These are phyloP conservation scores for Nannoperca obscura DNA, from an alignment of 2,797 vertebrate species.

Conservation along the genomic window DNA sequence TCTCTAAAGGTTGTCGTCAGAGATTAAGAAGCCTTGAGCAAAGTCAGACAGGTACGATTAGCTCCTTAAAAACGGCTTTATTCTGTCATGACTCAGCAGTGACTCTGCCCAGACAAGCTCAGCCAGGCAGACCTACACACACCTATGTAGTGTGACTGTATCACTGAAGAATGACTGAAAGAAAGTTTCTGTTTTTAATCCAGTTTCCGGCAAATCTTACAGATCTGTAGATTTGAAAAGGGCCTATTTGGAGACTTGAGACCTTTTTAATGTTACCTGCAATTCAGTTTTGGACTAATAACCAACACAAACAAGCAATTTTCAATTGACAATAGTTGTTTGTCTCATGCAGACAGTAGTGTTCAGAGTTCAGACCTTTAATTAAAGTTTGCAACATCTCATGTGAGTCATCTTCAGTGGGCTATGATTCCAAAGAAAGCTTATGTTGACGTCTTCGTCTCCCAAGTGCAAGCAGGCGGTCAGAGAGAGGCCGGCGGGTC, in stretches of 20 bases:
- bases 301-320: not conserved
- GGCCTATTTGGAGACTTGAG: not conserved
- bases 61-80: slow-evolving; percentile 10
- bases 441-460: slow-evolving; percentile 2
- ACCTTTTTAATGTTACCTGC: not conserved
- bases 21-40: slow-evolving; percentile 7
- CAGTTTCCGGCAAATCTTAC: not conserved
- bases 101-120: slow-evolving; percentile 53
- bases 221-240: not conserved
- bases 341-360: not conserved
- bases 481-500: slow-evolving; percentile 2
- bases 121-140: not conserved
- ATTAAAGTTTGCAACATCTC: slow-evolving; percentile 20
- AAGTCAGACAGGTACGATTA: slow-evolving; percentile 32
- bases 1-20: not conserved
- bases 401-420: slow-evolving; percentile 10
- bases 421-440: slow-evolving; percentile 28
- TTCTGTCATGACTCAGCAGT: slow-evolving; percentile 55
- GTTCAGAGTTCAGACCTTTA: slow-evolving; percentile 6
- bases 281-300: not conserved
- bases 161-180: not conserved
- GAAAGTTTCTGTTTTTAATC: slow-evolving; percentile 1
- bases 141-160: not conserved
- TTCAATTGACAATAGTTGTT: not conserved
- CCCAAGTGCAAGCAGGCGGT: slow-evolving; percentile 25